These are phyloP conservation scores for Clepsis dumicolana DNA, from an alignment of 2,888 invertebrate species.

Conservation along the genomic window DNA sequence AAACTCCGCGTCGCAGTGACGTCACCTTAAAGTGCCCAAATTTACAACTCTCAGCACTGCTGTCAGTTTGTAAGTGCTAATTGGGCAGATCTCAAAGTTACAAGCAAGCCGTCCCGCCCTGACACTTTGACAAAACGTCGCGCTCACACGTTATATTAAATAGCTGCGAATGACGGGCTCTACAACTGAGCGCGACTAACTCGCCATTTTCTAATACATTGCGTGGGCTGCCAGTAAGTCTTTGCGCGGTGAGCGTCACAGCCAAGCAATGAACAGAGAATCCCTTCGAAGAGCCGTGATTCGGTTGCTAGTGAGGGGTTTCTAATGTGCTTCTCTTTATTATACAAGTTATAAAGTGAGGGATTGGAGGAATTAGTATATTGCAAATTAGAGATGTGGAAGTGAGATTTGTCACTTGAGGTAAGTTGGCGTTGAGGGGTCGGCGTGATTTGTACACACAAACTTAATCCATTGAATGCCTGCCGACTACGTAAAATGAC, in stretches of 20 bases:
- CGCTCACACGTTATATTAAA: conserved; percentile 39
- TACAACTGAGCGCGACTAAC: not conserved
- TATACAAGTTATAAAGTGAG: conserved; percentile 3
- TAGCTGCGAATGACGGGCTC: conserved; percentile 36
- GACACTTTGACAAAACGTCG: conserved; percentile 39
- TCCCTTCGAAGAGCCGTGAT: not conserved
- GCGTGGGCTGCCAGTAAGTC: not conserved
- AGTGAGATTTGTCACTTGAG: not conserved
- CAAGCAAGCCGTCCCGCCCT: conserved; percentile 25
- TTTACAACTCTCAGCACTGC: conserved; percentile 27
- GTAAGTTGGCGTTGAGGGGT: not conserved
- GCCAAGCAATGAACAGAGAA: not conserved
- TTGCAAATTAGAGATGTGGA: not conserved
- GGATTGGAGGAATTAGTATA: not conserved
- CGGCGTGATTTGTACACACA: not conserved
- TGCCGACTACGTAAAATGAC: too few relatives aligned
- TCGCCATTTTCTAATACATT: not conserved
- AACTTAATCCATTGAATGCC: too few relatives aligned
- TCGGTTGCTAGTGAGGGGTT: not conserved
- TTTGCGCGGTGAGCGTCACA: not conserved
- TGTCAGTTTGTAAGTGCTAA: conserved; percentile 36
- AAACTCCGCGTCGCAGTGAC: not conserved
- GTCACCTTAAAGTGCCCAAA: conserved; percentile 4
- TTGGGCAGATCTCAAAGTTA: conserved; percentile 41
- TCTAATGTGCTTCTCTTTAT: conserved; percentile 9